These are phyloP conservation scores for Argyresthia albistria DNA, from an alignment of 2,888 invertebrate species.

Conservation along the genomic window DNA sequence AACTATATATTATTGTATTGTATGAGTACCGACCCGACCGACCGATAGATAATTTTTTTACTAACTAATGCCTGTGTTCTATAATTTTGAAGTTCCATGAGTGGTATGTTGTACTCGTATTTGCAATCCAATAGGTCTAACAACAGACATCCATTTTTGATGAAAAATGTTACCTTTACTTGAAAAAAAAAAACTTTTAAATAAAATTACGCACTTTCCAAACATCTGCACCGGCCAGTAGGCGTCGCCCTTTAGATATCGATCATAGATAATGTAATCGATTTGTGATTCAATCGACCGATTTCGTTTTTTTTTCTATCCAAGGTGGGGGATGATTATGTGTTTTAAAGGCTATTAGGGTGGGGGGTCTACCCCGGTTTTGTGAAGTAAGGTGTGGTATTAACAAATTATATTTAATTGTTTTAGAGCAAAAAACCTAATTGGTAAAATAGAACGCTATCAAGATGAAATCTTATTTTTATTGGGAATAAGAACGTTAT, in stretches of 20 bases:
- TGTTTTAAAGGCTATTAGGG: background rate
- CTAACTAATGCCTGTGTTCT: too few species aligned
- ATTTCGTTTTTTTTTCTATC: background rate
- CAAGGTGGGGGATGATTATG: background rate
- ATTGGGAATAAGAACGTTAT: too few species aligned
- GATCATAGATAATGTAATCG: slow-evolving; percentile 6
- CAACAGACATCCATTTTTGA: too few species aligned
- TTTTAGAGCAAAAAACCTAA: background rate
- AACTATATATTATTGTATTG: too few species aligned
- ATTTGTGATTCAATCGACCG: slow-evolving; percentile 3
- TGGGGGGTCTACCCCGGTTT: background rate
- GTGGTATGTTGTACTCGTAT: too few species aligned
- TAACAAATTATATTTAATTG: background rate
- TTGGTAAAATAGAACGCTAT: too few species aligned
- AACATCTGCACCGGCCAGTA: background rate
- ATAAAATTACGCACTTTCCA: background rate
- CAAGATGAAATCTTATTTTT: too few species aligned
- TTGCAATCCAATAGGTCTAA: too few species aligned
- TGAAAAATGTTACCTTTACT: too few species aligned
- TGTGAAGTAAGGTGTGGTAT: background rate
- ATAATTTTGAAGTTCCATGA: too few species aligned
- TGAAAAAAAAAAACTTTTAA: background rate
- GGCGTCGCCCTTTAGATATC: slow-evolving; percentile 1
- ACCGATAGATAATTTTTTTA: too few species aligned
- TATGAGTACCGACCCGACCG: too few species aligned